Conservation (phyloP, 1,140 invertebrate genomes). For the Aphaenogaster rudis region DNA sequence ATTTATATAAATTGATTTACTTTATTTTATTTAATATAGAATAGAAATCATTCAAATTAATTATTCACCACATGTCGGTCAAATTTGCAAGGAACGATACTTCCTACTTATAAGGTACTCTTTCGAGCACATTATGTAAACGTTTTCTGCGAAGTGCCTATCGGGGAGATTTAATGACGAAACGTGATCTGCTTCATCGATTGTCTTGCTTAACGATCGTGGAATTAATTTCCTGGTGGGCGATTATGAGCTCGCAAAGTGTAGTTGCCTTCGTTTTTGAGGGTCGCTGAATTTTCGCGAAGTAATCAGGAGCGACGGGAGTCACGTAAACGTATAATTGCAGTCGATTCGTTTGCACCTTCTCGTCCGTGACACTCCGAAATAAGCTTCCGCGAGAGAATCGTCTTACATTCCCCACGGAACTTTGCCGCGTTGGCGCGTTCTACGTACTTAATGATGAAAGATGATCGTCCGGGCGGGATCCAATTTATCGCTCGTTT, state of each 20-base stretch:
- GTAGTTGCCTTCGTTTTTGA: slow-evolving; percentile 14
- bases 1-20: too few species aligned
- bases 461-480: slow-evolving; percentile 48
- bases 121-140: slow-evolving; percentile 33
- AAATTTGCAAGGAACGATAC: neutral
- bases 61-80: neutral
- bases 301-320: slow-evolving; percentile 57
- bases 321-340: slow-evolving; percentile 63
- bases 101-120: neutral
- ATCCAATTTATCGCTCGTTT: slow-evolving; percentile 58
- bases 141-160: slow-evolving; percentile 44
- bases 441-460: slow-evolving; percentile 61
- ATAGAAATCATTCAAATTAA: neutral
- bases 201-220: slow-evolving; percentile 30
- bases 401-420: slow-evolving; percentile 56
- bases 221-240: slow-evolving; percentile 51
- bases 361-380: slow-evolving; percentile 53
- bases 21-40: neutral
- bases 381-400: slow-evolving; percentile 54
- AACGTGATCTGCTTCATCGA: slow-evolving; percentile 61
- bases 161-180: slow-evolving; percentile 39
- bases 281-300: slow-evolving; percentile 50
- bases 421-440: slow-evolving; percentile 35
- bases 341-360: slow-evolving; percentile 60
- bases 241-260: slow-evolving; percentile 56